Evolutionary conservation across 2,888 invertebrate genomes (phyloP), one percentile per base, ranked within the genome.

Genomic region (Amaurobius ferox): DNA sequence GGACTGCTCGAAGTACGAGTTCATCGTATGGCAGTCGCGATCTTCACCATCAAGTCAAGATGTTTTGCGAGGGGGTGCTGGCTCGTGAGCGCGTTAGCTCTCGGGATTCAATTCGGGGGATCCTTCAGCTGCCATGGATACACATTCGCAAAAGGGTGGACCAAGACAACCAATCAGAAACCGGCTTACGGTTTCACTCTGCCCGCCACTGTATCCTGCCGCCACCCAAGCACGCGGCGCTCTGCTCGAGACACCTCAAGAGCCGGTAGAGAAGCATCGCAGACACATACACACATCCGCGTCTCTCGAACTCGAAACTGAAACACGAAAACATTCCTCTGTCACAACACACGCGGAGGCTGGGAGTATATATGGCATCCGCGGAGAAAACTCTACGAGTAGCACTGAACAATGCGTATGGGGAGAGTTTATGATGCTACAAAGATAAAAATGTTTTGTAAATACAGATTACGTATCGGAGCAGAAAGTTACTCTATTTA

Each of bases 1-100:
- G 92, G 95, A 95, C 93, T 97, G 97, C 93, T 97, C 97, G 92
- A 97, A 97, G 93, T 97, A 97, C 92, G 97, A 97, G 95, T 97
- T 97, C 97, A 97, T 97, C 90, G 89, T 90, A 74, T n/a, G 73
- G 23, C 16, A 68, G 39, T 23, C 64, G 44, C 62, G 23, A 35
- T 66, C 71, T 62, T 81, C 77, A 73, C 87, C 81, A 81, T 80
- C 77, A 77, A 81, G 66, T 80, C 62, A 26, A 80, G 73, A 79
- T 9, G 67, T 86, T 86, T 81, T 61, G 79, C 44, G 11, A 13
- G 44, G 40, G 67, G 55, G 79, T 86, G 79, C 78, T 70, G 44
- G 61, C 73, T 64, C 35, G 35, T 35, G 77, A 66, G 71, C 66
- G 79, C 76, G 71, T 71, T 72, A 77, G 32, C 32, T 73, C 80